phyloP scores from a whole-genome alignment of 1,140 invertebrate genomes.

The Proctacanthus coquilletti region DNA sequence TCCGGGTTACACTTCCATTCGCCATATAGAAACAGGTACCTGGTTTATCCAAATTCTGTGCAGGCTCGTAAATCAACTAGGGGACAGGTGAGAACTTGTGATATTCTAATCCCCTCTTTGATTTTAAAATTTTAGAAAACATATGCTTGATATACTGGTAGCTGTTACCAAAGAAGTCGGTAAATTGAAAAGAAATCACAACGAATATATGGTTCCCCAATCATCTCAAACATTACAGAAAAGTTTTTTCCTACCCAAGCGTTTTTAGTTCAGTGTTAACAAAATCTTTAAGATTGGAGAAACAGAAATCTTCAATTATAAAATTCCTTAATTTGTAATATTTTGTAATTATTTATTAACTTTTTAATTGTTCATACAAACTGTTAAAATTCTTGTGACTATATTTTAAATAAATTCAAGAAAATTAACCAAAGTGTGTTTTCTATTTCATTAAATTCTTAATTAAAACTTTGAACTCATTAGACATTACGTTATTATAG shows the following conservation, averaged over 20 bases:
- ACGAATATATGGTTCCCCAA: background rate
- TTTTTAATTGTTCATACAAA: too few relatives aligned
- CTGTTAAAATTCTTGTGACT: too few relatives aligned
- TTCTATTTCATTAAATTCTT: too few relatives aligned
- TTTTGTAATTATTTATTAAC: too few relatives aligned
- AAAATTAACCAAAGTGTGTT: too few relatives aligned
- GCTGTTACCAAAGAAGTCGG: slow-evolving; percentile 11
- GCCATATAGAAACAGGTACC: slow-evolving; percentile 19
- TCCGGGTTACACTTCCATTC: slow-evolving; percentile 15
- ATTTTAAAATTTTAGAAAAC: slow-evolving; percentile 11
- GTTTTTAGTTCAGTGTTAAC: slow-evolving; percentile 7
- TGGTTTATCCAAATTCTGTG: slow-evolving; percentile 27
- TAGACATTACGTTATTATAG: too few relatives aligned
- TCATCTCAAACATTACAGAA: slow-evolving; percentile 9
- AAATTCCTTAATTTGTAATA: too few relatives aligned
- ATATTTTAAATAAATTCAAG: too few relatives aligned
- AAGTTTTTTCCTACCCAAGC: slow-evolving; percentile 14
- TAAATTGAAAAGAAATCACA: background rate
- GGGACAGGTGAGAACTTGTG: slow-evolving; percentile 11
- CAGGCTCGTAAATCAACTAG: slow-evolving; percentile 10
- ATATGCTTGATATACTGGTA: slow-evolving; percentile 21
- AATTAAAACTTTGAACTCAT: too few relatives aligned
- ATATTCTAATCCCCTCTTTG: background rate
- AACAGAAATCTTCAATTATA: too few relatives aligned
- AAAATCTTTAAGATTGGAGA: too few relatives aligned